Percentiles rank a stretch among this genome's conserved stretches.
These are phyloP conservation scores for Dendroctonus valens DNA, from an alignment of 1,140 invertebrate genomes.

Conservation along the genomic window DNA sequence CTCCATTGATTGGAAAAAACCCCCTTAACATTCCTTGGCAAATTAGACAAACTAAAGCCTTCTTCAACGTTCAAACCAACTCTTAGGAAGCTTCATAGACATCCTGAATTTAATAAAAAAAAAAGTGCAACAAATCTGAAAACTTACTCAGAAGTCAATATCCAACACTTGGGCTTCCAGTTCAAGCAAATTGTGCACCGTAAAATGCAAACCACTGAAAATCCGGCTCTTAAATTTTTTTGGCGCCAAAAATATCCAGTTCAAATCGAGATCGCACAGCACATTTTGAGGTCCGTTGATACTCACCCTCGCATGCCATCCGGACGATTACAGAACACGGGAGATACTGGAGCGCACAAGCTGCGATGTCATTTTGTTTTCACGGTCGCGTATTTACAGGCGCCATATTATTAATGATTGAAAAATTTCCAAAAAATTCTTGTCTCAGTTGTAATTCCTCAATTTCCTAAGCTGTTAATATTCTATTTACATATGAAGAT, in stretches of 20 bases:
- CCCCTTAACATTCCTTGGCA: too few relatives aligned
- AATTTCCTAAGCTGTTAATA: too few relatives aligned
- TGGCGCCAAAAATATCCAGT: neutral
- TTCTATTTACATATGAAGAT: too few relatives aligned
- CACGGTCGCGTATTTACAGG: conserved; percentile 19
- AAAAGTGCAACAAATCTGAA: neutral
- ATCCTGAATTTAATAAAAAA: too few relatives aligned
- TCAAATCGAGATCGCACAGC: neutral
- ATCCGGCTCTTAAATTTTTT: neutral
- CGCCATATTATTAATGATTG: conserved; percentile 25
- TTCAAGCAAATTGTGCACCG: neutral
- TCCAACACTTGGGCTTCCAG: too few relatives aligned
- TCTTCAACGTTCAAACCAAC: too few relatives aligned
- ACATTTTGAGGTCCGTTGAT: conserved; percentile 4
- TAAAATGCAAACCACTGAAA: neutral
- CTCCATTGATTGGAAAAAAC: too few relatives aligned
- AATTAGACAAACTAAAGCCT: too few relatives aligned
- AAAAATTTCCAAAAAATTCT: neutral
- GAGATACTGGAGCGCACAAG: conserved; percentile 23
- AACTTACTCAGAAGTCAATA: neutral
- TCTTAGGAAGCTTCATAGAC: too few relatives aligned
- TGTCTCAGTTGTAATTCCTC: too few relatives aligned
- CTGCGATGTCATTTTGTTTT: conserved; percentile 27
- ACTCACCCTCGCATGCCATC: conserved; percentile 9
- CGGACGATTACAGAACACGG: conserved; percentile 9